Conservation (phyloP, 1,140 invertebrate genomes). For the Aradophagus sp. region DNA sequence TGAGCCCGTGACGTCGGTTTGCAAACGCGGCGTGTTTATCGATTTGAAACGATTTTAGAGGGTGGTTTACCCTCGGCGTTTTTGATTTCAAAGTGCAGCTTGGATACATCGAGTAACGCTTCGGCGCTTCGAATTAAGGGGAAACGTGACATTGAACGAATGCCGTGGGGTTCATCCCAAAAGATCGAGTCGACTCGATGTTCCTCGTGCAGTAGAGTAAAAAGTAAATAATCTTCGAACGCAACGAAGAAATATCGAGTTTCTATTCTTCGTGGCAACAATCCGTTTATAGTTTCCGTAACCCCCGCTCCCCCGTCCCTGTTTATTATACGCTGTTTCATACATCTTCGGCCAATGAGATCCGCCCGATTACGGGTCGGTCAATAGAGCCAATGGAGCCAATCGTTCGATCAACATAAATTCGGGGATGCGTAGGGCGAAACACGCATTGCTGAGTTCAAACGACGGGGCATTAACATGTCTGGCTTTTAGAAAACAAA, state of each 20-base stretch:
- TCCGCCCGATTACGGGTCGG: no score
- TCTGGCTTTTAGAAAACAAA: no score
- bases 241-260: constrained; percentile 45
- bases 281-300: constrained; percentile 31
- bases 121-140: constrained; percentile 71
- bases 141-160: constrained; percentile 62
- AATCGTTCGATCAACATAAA: no score
- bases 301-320: no score
- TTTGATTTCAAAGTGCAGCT: constrained; percentile 68
- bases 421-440: no score
- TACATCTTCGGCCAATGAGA: no score
- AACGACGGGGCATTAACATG: no score
- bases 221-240: constrained; percentile 55
- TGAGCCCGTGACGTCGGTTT: constrained; percentile 25
- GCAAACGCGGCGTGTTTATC: constrained; percentile 61
- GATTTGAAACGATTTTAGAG: constrained; percentile 72
- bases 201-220: constrained; percentile 55
- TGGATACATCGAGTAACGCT: constrained; percentile 68
- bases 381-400: no score
- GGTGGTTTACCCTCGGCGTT: constrained; percentile 69
- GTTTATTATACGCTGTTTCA: no score
- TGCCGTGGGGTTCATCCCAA: constrained; percentile 59
- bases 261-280: constrained; percentile 27
- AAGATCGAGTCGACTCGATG: constrained; percentile 53
- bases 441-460: no score